A percentile compares a stretch with the other conserved stretches of the same genome.
phyloP scores from a whole-genome alignment of 2,113 vertebrate species.

The Patagioenas fasciata region DNA sequence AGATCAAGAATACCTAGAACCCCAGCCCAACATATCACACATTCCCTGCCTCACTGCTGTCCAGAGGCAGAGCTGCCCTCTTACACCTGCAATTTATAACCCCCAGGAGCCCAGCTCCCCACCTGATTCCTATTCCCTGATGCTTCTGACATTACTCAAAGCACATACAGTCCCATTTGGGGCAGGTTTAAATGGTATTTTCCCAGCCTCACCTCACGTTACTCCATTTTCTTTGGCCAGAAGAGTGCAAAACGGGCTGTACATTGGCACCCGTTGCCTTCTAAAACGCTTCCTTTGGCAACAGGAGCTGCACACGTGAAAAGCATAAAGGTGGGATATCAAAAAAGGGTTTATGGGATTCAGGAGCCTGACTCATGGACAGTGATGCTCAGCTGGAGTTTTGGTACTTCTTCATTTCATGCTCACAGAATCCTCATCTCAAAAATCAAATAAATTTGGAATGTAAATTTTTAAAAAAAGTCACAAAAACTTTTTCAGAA shows the following conservation, averaged over 20 bases:
- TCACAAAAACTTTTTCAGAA: not conserved
- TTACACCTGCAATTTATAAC: accelerated
- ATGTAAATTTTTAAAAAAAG: not conserved
- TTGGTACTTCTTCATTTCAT: not conserved
- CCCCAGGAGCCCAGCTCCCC: not conserved
- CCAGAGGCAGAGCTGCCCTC: not conserved
- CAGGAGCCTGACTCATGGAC: not conserved
- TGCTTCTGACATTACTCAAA: accelerated
- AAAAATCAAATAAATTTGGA: not conserved
- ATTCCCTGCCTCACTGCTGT: not conserved
- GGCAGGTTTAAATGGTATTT: not conserved
- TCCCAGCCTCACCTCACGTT: not conserved
- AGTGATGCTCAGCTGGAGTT: not conserved
- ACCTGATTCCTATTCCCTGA: not conserved
- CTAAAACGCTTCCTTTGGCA: not conserved
- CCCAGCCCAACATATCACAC: not conserved
- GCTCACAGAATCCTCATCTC: not conserved
- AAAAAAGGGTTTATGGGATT: not conserved
- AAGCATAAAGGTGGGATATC: not conserved
- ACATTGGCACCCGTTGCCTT: not conserved
- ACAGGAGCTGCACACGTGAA: not conserved
- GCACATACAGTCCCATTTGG: accelerated
- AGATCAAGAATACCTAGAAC: not conserved
- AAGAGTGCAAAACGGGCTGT: not conserved
- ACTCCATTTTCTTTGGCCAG: not conserved